Evolutionary conservation across 30 jellyfish, hydroid and myxozoan genomes (phyloP), one percentile per base, ranked within the genome.

Genomic region (Aurelia sp.): DNA sequence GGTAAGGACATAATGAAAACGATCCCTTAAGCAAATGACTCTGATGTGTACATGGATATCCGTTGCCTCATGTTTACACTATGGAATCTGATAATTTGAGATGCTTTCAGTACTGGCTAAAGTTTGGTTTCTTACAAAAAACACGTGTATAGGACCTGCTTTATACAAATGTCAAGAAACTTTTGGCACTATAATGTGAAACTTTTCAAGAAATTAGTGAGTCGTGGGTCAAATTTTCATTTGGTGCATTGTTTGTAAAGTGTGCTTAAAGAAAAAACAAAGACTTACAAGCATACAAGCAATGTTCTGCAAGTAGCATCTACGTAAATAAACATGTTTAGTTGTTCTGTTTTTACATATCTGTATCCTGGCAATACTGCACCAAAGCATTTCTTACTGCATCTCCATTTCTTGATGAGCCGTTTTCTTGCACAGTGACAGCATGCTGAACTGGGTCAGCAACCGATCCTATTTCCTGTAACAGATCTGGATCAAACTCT

Each of bases 381-480:
- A 55, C 18, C 15, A 20, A 21, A 63, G 78, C 78, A 67, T 67
- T 67, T 33, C 78, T 67, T 13, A 67, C 78, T 67, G 9, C 78
- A 33, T 67, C 78, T 67, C n/a, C 78, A 67, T 67, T 67, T 67
- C 78, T 67, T 72, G 19, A 72, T 50, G 35, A 15, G 83, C 69
- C 19, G 13, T 18, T 72, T 15, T 33, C 83, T 50, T 72, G 83
- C 83, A 22, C n/a, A 20, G 31, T 72, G 22, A 13, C 83, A 16
- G 21, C 86, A 74, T 53, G 41, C 24, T 21, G 50, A 5, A 31
- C 52, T 74, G 17, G 86, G 16, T 21, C 75, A 72, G 11, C 83
- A 51, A 18, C 35, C n/a, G 61, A n/a, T n/a, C n/a, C 65, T 55
- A 55, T 55, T 55, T 55, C 65, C 65, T 55, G 65, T 11, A 65